Conservation (phyloP, 2,113 vertebrate species). For the Redunca redunca region DNA sequence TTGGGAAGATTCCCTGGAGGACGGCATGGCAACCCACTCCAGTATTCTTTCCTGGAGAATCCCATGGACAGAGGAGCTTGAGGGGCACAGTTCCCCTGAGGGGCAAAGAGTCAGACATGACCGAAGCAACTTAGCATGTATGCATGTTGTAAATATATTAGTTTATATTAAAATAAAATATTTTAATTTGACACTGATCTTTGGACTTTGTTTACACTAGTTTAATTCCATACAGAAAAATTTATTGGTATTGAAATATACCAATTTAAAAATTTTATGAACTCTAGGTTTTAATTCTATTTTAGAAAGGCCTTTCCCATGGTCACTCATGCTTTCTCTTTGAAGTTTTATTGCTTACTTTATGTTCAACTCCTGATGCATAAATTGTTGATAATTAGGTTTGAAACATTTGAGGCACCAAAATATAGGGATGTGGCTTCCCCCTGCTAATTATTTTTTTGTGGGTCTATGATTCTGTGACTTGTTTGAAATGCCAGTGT, state of each 20-base stretch:
- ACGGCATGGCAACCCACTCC: not conserved
- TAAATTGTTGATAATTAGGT: not conserved
- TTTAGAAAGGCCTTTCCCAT: not conserved
- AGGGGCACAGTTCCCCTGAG: not conserved
- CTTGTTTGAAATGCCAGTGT: not conserved
- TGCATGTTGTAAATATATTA: not conserved
- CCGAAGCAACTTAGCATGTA: not conserved
- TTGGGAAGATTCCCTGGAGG: not conserved
- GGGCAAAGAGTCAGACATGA: not conserved
- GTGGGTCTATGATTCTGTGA: not conserved
- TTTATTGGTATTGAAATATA: not conserved
- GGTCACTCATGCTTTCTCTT: not conserved
- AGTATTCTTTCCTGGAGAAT: not conserved
- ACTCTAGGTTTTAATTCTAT: not conserved
- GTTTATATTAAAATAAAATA: not conserved
- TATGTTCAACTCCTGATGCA: not conserved
- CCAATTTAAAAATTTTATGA: not conserved
- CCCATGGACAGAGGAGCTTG: not conserved
- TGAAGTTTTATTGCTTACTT: not conserved
- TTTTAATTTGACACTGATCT: not conserved
- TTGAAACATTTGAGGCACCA: not conserved
- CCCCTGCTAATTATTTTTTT: not conserved
- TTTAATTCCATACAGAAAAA: not conserved
- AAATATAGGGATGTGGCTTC: not conserved
- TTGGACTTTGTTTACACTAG: not conserved